A percentile compares a stretch with the other conserved stretches of the same genome.
These are phyloP conservation scores for Tinamus major DNA, from an alignment of 2,797 vertebrate species.

Conservation along the genomic window DNA sequence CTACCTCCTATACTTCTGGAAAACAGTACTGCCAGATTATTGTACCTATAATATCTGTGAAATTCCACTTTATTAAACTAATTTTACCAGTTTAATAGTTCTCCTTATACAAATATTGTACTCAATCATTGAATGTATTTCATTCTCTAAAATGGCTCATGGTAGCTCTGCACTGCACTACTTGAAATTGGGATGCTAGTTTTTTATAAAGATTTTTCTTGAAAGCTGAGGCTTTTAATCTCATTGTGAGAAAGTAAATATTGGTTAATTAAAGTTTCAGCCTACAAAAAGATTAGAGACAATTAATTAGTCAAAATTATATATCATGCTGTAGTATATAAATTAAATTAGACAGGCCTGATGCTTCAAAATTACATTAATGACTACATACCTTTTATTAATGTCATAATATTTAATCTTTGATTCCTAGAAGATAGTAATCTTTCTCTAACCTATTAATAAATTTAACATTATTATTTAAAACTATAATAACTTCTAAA, in stretches of 20 bases:
- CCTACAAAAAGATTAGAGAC: conserved; percentile 32
- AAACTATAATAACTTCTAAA: background rate
- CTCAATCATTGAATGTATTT: background rate
- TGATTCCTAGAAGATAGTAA: background rate
- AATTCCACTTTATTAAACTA: background rate
- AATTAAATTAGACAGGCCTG: conserved; percentile 55
- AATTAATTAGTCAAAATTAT: conserved; percentile 53
- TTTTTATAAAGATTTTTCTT: background rate
- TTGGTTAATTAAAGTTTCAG: conserved; percentile 22
- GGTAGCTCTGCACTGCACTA: background rate
- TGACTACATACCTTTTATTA: conserved; percentile 9
- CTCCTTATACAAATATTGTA: background rate
- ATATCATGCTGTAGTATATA: background rate
- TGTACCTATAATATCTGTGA: background rate
- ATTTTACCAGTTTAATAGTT: background rate
- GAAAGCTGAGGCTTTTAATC: background rate
- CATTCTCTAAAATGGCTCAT: background rate
- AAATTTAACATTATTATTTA: background rate
- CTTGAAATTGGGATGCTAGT: background rate
- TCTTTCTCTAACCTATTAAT: background rate
- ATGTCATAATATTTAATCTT: conserved; percentile 40
- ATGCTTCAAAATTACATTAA: conserved; percentile 45
- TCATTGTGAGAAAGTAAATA: conserved; percentile 39
- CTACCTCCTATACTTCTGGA: background rate
- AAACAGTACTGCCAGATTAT: background rate